Conservation (phyloP, 1,140 invertebrate genomes). For the Brachionus sp. region DNA sequence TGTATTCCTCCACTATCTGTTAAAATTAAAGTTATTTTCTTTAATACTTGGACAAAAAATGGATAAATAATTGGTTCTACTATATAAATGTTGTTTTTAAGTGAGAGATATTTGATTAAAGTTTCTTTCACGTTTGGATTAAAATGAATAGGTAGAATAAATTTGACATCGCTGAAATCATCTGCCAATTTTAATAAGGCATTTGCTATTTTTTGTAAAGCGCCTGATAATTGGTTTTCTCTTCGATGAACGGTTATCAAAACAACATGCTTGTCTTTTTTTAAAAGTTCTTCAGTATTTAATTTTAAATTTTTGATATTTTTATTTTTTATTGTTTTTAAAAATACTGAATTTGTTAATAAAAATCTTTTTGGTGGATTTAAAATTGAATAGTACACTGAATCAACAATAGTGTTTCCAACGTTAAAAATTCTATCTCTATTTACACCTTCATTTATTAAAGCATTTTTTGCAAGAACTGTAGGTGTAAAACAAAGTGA, state of each 20-base stretch:
- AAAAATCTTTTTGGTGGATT: too few species aligned
- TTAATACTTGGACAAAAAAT: neutral
- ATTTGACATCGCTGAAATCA: neutral
- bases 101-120: neutral
- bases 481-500: neutral
- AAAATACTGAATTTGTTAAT: too few species aligned
- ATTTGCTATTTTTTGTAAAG: neutral
- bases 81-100: neutral
- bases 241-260: neutral
- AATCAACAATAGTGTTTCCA: too few species aligned
- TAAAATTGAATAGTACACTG: too few species aligned
- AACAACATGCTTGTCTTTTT: neutral
- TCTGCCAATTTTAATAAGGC: neutral
- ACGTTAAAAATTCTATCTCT: too few species aligned
- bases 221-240: neutral
- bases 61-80: neutral
- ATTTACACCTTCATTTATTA: too few species aligned
- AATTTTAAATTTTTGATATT: too few species aligned
- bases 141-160: neutral
- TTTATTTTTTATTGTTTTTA: too few species aligned
- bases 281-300: neutral
- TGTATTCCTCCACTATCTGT: neutral
- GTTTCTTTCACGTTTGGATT: neutral
- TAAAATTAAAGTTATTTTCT: neutral
- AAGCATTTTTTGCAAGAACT: neutral